Percentiles rank a stretch among this genome's conserved stretches.
phyloP scores from a whole-genome alignment of 2,113 vertebrate genomes.

The Barbus barbus region DNA sequence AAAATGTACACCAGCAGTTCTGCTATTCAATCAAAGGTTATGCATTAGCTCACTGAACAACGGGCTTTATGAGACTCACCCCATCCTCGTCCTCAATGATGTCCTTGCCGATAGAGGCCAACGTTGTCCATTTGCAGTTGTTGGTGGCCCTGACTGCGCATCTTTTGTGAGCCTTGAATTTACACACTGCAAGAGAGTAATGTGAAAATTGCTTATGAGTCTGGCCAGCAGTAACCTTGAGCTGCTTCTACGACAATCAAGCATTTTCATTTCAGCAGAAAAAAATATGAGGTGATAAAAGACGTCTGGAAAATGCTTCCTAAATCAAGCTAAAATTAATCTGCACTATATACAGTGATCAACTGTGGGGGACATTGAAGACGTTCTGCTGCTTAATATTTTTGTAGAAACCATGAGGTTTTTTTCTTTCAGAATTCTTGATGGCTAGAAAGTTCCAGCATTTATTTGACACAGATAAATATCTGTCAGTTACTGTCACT shows the following conservation, averaged over 20 bases:
- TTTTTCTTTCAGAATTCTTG: too few species aligned
- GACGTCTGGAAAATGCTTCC: neutral
- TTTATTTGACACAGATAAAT: too few species aligned
- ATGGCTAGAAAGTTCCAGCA: too few species aligned
- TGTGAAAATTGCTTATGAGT: neutral
- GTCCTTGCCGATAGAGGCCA: conserved; percentile 96
- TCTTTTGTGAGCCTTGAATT: conserved; percentile 98
- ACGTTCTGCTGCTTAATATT: neutral
- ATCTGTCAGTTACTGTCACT: too few species aligned
- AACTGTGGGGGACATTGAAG: neutral
- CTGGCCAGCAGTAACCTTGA: neutral
- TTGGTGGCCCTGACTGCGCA: conserved; percentile 96
- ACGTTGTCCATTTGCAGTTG: conserved; percentile 98
- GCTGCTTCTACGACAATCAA: neutral
- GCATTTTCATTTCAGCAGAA: neutral
- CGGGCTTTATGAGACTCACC: conserved; percentile 71
- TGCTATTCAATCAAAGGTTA: neutral
- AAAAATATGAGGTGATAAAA: conserved; percentile 12
- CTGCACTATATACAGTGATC: neutral
- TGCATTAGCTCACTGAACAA: conserved; percentile 11
- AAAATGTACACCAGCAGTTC: neutral
- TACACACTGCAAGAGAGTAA: conserved; percentile 84
- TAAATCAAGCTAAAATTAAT: neutral
- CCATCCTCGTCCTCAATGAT: conserved; percentile 97
- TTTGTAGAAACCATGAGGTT: too few species aligned